phyloP scores from a whole-genome alignment of 2,888 invertebrate species.

The Caenorhabditis afra region DNA sequence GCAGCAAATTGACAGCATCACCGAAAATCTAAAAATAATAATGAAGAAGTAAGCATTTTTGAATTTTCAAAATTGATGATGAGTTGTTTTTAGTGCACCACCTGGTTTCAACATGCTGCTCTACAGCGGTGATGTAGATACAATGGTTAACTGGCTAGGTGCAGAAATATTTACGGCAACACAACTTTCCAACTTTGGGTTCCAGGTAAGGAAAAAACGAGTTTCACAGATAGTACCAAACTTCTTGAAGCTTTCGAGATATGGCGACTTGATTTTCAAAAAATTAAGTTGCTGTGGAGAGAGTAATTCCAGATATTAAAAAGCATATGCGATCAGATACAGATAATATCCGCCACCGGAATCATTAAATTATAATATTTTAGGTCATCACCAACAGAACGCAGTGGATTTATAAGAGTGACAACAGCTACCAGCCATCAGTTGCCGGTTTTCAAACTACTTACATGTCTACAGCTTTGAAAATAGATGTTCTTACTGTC shows the following conservation, averaged over 20 bases:
- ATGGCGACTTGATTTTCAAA: not conserved
- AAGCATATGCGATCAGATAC: no score
- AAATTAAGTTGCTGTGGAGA: no score
- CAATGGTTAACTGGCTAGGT: constrained; percentile 66
- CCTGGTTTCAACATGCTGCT: constrained; percentile 54
- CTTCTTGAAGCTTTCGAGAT: no score
- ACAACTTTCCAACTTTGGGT: constrained; percentile 13
- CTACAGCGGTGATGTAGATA: constrained; percentile 65
- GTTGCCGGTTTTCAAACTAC: constrained; percentile 59
- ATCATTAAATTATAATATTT: not conserved
- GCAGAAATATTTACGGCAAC: constrained; percentile 60
- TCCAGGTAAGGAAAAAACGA: constrained; percentile 12
- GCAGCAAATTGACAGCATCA: constrained; percentile 58
- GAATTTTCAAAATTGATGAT: not conserved
- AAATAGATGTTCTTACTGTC: constrained; percentile 63
- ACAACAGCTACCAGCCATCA: constrained; percentile 26
- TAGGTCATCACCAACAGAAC: constrained; percentile 29
- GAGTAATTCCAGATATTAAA: no score
- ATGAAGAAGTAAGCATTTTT: constrained; percentile 43
- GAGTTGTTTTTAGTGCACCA: constrained; percentile 38
- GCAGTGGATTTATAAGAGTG: constrained; percentile 59
- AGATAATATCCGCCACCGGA: no score
- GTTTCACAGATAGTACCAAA: no score
- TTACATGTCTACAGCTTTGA: constrained; percentile 36
- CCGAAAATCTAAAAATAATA: constrained; percentile 42